phyloP scores from a whole-genome alignment of 2,797 vertebrate species.

The Podarcis lilfordi region DNA sequence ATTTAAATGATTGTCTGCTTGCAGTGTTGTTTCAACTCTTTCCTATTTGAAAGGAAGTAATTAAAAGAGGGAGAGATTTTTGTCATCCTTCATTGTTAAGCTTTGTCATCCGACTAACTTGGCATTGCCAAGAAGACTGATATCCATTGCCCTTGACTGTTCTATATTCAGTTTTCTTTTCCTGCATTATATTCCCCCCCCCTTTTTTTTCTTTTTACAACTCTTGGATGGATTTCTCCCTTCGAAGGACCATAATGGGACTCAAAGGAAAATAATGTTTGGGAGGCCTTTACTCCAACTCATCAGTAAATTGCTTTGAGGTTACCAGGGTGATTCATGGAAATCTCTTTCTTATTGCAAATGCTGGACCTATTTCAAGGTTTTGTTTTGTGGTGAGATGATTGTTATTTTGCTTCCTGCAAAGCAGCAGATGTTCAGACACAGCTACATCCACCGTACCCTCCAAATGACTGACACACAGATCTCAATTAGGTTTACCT shows the following conservation, averaged over 20 bases:
- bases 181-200: conserved; percentile 32
- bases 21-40: conserved; percentile 24
- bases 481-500: background rate
- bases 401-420: background rate
- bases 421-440: conserved; percentile 9
- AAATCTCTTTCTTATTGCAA: conserved; percentile 10
- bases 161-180: background rate
- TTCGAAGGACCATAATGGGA: conserved; percentile 27
- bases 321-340: conserved; percentile 22
- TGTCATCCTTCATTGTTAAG: conserved; percentile 15
- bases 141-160: conserved; percentile 5
- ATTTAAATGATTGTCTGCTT: conserved; percentile 27
- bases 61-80: conserved; percentile 25
- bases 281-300: conserved; percentile 10
- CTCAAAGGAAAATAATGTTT: conserved; percentile 2
- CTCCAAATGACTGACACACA: background rate
- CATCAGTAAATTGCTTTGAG: background rate
- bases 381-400: background rate
- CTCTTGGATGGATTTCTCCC: conserved; percentile 34
- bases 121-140: conserved; percentile 9
- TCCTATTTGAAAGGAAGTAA: conserved; percentile 40
- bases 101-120: background rate
- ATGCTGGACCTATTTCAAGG: conserved; percentile 21
- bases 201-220: background rate
- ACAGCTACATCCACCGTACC: background rate